Percentiles rank a stretch among this genome's conserved stretches.
Conservation (phyloP, 2,113 vertebrate species). For the Phalacrocorax aristotelis region DNA sequence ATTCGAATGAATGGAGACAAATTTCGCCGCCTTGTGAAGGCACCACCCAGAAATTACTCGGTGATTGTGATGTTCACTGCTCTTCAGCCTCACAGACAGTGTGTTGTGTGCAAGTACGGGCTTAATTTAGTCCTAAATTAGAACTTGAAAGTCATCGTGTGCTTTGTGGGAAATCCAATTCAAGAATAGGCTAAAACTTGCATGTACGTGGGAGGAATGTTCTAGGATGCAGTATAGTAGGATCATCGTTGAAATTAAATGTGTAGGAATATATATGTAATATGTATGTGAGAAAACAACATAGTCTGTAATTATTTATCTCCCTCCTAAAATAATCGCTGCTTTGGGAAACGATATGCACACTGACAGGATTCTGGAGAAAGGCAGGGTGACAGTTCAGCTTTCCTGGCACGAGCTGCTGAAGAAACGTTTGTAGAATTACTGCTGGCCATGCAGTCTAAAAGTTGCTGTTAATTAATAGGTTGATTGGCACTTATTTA, state of each 20-base stretch:
- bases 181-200: neutral
- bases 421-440: neutral
- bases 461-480: neutral
- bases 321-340: neutral
- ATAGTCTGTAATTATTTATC: neutral
- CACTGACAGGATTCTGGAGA: neutral
- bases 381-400: neutral
- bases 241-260: neutral
- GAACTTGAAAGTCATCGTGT: neutral
- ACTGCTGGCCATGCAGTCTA: neutral
- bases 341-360: neutral
- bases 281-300: neutral
- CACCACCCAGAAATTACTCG: slow-evolving; percentile 94
- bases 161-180: neutral
- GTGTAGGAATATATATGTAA: neutral
- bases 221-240: too few relatives aligned
- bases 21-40: slow-evolving; percentile 93
- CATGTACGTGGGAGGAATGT: fast-evolving
- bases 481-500: neutral
- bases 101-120: slow-evolving; percentile 91
- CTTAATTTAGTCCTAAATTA: slow-evolving; percentile 26
- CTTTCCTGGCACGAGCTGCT: neutral
- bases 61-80: slow-evolving; percentile 98
- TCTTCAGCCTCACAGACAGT: slow-evolving; percentile 94
- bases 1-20: slow-evolving; percentile 97